These are phyloP conservation scores for Seriola dumerili DNA, from an alignment of 2,113 vertebrate genomes.

Conservation along the genomic window DNA sequence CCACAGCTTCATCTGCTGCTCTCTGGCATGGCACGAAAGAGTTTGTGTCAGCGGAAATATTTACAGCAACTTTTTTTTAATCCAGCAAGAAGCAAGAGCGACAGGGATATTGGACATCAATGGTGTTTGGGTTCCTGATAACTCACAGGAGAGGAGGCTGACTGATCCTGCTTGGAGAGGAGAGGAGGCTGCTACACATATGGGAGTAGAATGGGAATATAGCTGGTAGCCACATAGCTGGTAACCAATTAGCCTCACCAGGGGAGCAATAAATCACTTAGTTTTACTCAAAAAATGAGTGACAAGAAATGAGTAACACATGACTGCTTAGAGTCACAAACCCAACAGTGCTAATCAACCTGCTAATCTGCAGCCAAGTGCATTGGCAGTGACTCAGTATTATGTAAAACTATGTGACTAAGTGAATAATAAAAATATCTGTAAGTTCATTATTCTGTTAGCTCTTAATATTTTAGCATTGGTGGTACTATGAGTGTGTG, in stretches of 20 bases:
- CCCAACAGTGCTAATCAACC: constrained; percentile 31
- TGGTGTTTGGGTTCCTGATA: constrained; percentile 1
- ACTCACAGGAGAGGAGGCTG: constrained; percentile 7
- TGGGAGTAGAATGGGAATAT: background rate
- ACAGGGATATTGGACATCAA: constrained; percentile 3
- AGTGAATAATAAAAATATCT: constrained; percentile 9
- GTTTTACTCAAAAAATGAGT: background rate
- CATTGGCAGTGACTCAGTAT: constrained; percentile 15
- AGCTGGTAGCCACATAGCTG: background rate
- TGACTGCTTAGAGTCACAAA: constrained; percentile 25
- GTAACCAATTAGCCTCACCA: background rate
- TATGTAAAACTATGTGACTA: constrained; percentile 9
- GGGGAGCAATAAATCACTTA: background rate
- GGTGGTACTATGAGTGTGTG: too few species aligned
- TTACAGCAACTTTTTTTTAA: background rate
- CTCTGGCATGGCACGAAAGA: background rate
- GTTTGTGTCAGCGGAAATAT: background rate
- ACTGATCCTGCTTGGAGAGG: background rate
- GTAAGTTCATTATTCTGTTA: constrained; percentile 22
- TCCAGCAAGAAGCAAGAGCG: background rate
- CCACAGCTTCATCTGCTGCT: background rate
- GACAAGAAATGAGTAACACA: background rate
- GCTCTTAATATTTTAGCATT: background rate
- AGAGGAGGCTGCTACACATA: background rate
- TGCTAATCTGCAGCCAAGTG: constrained; percentile 21